Evolutionary conservation across 2,113 vertebrate genomes (phyloP), one percentile per base, ranked within the genome.

Genomic region (Amphiprion percula): DNA sequence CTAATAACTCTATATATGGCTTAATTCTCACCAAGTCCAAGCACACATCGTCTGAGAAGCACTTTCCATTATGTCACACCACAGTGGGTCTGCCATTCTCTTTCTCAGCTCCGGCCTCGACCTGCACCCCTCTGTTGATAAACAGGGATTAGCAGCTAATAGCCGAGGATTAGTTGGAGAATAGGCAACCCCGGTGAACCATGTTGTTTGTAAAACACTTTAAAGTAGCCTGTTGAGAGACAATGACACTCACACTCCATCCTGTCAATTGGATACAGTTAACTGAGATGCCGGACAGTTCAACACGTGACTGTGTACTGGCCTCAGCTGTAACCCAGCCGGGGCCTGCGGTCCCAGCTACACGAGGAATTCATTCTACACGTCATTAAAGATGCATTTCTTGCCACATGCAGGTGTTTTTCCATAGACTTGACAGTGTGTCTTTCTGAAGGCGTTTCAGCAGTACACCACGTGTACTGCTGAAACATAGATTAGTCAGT

Each of bases 71-170:
- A 44, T 76, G 70, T 85, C 61, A 82, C 70, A 65, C 67, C 54
- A 52, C 70, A 60, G 53, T 59, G 10, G 70, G 39, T 52, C 61
- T n/a, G 58, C 21, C 15, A 33, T 37, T 74, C 58, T 58, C 56
- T 66, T 61, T 63, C 44, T 72, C 77, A n/a, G 60, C 66, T 71
- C 74, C 87, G 81, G 58, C 84, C 68, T 12, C 9, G 30, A 71
- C 76, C 65, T 8, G 7, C 54, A 68, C 19, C 21, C 46, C 50
- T 74, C 23, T 69, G 86, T 82, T 83, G 84, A 90, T 89, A 75
- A 88, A 91, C 73, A 63, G 60, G 87, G 87, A 92, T 94, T 91
- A 92, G 87, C 62, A n/a, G 37, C 87, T 88, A 89, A 90, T 72
- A 83, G 67, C 65, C 53, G 4, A 52, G 86, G 87, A 90, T 93